A percentile compares a stretch with the other conserved stretches of the same genome.
Evolutionary conservation across 1,140 invertebrate species (phyloP).

Genomic region (Magallana gigas): DNA sequence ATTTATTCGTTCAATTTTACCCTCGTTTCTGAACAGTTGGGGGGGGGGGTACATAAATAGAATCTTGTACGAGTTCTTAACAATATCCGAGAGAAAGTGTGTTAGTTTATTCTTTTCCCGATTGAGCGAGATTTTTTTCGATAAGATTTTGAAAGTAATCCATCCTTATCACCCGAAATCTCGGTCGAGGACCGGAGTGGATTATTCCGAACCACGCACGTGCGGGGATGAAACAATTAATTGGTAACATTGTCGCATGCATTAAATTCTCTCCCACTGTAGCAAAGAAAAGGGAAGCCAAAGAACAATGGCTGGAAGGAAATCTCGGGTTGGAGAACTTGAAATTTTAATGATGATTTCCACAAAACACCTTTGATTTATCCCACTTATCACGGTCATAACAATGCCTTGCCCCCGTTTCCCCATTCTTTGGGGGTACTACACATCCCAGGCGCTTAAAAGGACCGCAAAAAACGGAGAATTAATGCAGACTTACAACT

Average conservation of each 20-base stretch:
- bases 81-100: too few relatives aligned
- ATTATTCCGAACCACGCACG: conserved; percentile 28
- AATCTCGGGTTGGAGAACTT: conserved; percentile 27
- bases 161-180: conserved; percentile 7
- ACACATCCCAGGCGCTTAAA: neutral
- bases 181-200: neutral
- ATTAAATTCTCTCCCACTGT: neutral
- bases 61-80: too few relatives aligned
- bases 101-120: conserved; percentile 9
- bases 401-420: conserved; percentile 2
- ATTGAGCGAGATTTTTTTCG: neutral
- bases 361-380: conserved; percentile 31
- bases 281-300: neutral
- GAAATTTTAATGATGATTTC: conserved; percentile 25
- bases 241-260: conserved; percentile 28
- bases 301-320: conserved; percentile 9
- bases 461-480: neutral
- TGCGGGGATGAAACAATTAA: conserved; percentile 30
- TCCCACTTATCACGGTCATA: neutral
- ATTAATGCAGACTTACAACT: conserved; percentile 27
- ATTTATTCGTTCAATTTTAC: too few relatives aligned
- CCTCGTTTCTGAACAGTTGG: too few relatives aligned
- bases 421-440: neutral
- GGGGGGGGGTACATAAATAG: too few relatives aligned
- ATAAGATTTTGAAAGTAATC: conserved; percentile 24